Evolutionary conservation across 2,888 invertebrate species (phyloP).

Genomic region (Athalia circularis): DNA sequence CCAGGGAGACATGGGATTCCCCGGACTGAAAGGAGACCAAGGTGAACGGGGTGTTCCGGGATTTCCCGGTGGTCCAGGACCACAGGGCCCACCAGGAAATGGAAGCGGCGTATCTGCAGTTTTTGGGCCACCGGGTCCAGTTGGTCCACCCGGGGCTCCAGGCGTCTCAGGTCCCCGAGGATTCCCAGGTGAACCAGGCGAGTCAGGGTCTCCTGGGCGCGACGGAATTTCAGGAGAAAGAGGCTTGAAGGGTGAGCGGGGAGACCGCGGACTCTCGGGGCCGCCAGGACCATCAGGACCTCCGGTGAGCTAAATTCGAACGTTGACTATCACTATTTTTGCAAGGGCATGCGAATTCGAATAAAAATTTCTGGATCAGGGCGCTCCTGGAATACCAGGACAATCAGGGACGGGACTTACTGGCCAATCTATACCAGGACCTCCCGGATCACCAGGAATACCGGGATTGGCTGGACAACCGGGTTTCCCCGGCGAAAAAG

Average conservation of each 20-base stretch:
- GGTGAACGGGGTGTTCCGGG: conserved; percentile 39
- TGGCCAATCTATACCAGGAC: conserved; percentile 50
- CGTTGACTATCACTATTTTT: not conserved
- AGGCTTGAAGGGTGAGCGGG: conserved; percentile 62
- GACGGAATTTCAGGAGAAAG: conserved; percentile 70
- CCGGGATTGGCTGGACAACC: conserved; percentile 70
- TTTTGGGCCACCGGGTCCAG: conserved; percentile 71
- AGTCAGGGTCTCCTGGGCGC: conserved; percentile 61
- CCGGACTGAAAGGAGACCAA: conserved; percentile 56
- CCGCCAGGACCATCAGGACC: conserved; percentile 75
- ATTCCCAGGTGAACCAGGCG: conserved; percentile 61
- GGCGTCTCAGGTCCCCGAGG: conserved; percentile 24
- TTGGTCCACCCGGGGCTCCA: conserved; percentile 61
- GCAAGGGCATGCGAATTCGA: not conserved
- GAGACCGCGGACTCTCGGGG: conserved; percentile 67
- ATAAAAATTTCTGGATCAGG: conserved; percentile 53
- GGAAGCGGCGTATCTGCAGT: conserved; percentile 61
- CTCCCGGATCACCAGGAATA: conserved; percentile 76
- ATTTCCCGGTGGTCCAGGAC: conserved; percentile 61
- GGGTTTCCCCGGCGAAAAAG: conserved; percentile 66
- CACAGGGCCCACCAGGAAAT: conserved; percentile 57
- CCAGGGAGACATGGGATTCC: conserved; percentile 53
- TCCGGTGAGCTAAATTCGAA: conserved; percentile 54
- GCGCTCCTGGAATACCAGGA: conserved; percentile 76
- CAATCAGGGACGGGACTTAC: conserved; percentile 67